Conservation (phyloP, 2,113 vertebrate species). For the Sander vitreus region DNA sequence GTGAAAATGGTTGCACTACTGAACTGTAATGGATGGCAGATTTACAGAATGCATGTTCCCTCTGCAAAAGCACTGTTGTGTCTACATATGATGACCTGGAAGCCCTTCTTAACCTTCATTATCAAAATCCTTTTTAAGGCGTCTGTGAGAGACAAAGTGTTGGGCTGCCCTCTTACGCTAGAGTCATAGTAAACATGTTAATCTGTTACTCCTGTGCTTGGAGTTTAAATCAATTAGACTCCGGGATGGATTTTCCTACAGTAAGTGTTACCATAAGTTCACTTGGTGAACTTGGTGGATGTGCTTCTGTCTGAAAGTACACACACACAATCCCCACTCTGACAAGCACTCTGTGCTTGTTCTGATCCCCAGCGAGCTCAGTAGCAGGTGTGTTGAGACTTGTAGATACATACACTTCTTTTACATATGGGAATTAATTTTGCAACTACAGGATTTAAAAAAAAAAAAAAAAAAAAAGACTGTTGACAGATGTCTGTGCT, state of each 20-base stretch:
- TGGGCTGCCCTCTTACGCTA: neutral
- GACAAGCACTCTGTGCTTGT: neutral
- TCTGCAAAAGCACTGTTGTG: conserved; percentile 1
- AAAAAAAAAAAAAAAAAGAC: neutral
- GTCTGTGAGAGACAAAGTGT: conserved; percentile 22
- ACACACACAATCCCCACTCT: neutral
- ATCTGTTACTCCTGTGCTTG: conserved; percentile 33
- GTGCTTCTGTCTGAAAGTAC: neutral
- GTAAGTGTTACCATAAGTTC: conserved; percentile 15
- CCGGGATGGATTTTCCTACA: conserved; percentile 26
- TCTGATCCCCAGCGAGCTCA: conserved; percentile 16
- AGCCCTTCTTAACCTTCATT: conserved; percentile 36
- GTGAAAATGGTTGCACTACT: neutral
- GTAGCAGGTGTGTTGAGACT: conserved; percentile 31
- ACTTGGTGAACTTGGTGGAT: neutral
- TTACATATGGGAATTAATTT: neutral
- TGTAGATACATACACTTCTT: neutral
- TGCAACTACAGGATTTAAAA: neutral
- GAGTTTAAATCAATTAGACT: conserved; percentile 30
- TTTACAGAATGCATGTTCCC: neutral
- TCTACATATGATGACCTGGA: conserved; percentile 9
- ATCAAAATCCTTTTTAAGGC: conserved; percentile 47
- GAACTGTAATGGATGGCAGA: neutral
- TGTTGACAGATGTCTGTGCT: neutral
- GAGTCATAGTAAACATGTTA: conserved; percentile 48